A percentile compares a stretch with the other conserved stretches of the same genome.
phyloP scores from a whole-genome alignment of 2,797 vertebrate species.

The Anguilla marmorata region DNA sequence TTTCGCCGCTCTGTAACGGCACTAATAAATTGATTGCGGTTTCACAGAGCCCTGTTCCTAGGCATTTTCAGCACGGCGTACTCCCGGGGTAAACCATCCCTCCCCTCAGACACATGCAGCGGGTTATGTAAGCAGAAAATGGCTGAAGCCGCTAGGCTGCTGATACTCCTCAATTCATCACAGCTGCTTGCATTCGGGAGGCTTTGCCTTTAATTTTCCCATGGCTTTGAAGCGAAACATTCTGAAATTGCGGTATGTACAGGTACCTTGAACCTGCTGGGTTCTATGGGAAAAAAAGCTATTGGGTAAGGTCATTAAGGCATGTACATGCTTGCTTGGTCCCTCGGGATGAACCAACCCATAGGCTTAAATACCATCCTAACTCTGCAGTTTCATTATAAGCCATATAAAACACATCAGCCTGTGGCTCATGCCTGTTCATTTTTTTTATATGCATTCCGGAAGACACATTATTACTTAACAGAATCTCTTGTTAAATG shows the following conservation, averaged over 20 bases:
- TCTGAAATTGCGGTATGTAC: not conserved
- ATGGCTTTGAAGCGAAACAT: conserved; percentile 4
- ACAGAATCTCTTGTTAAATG: too few relatives aligned
- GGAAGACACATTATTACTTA: not conserved
- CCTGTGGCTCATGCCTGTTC: not conserved
- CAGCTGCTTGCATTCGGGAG: not conserved
- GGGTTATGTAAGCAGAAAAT: conserved; percentile 9
- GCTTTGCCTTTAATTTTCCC: conserved; percentile 15
- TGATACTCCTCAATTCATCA: conserved; percentile 2
- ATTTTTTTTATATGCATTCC: not conserved
- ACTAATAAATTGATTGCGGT: not conserved
- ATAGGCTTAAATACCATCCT: conserved; percentile 6
- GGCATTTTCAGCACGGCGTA: not conserved
- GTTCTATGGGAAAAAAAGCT: conserved; percentile 15
- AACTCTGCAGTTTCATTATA: not conserved
- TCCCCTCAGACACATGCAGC: not conserved
- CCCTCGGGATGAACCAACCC: conserved; percentile 16
- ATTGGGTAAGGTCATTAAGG: not conserved
- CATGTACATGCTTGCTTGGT: conserved; percentile 17
- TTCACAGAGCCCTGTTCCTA: not conserved
- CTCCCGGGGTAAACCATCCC: not conserved
- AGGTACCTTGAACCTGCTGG: conserved; percentile 1
- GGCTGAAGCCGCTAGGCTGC: not conserved
- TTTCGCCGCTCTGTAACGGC: not conserved
- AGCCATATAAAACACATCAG: not conserved